Evolutionary conservation across 2,113 vertebrate genomes (phyloP).

Genomic region (Charadrius vociferus): DNA sequence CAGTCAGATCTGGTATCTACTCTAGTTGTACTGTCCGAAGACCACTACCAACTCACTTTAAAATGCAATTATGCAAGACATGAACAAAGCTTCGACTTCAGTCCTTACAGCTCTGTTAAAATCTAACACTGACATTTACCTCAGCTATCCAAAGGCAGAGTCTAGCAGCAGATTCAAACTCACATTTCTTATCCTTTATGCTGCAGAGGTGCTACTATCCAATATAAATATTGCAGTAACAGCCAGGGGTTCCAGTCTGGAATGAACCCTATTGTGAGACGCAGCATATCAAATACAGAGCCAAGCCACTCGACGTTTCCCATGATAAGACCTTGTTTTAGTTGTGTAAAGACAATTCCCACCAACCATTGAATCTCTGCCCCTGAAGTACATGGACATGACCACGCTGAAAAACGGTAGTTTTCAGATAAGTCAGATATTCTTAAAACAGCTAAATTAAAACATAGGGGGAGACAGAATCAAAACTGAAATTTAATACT

Average conservation of each 20-base stretch:
- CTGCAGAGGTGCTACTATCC: neutral
- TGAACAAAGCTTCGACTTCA: neutral
- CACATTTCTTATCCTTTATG: rapidly evolving
- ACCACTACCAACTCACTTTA: neutral
- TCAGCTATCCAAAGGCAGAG: neutral
- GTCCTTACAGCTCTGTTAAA: neutral
- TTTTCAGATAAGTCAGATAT: neutral
- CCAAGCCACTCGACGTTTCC: neutral
- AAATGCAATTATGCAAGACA: neutral
- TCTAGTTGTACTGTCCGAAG: neutral
- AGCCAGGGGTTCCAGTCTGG: neutral
- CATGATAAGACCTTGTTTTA: neutral
- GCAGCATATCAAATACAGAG: neutral
- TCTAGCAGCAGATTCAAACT: neutral
- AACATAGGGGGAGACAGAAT: neutral
- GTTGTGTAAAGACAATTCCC: neutral
- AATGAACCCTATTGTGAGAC: neutral
- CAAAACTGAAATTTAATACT: neutral
- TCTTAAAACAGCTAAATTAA: neutral
- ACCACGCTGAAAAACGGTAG: neutral
- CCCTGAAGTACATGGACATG: neutral
- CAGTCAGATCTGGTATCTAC: neutral
- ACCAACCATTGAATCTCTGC: neutral
- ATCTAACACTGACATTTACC: neutral
- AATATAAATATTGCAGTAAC: rapidly evolving